Evolutionary conservation across 2,888 invertebrate genomes (phyloP).

Genomic region (Rhagophthalmus giganteus): DNA sequence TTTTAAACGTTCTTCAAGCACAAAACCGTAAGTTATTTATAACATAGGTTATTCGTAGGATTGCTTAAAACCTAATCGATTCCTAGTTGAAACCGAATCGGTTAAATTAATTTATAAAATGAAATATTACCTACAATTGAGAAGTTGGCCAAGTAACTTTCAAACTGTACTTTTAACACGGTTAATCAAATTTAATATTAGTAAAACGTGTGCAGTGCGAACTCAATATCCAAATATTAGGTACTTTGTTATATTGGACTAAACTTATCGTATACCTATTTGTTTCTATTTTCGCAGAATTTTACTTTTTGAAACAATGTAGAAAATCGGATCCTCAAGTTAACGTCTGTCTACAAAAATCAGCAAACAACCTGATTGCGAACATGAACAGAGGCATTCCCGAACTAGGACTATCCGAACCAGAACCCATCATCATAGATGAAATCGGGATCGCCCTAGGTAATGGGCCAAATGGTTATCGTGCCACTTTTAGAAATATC

Average conservation of each 20-base stretch:
- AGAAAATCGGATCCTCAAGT: constrained; percentile 70
- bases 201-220: no score
- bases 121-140: no score
- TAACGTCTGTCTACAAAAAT: constrained; percentile 72
- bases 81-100: no score
- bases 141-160: not conserved
- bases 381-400: constrained; percentile 75
- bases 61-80: no score
- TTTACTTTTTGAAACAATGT: constrained; percentile 74
- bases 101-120: no score
- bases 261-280: not conserved
- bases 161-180: not conserved
- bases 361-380: constrained; percentile 74
- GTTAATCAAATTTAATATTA: no score
- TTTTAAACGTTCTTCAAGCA: not conserved
- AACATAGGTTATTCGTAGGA: no score
- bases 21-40: constrained; percentile 8
- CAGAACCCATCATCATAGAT: constrained; percentile 81
- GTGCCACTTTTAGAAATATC: constrained; percentile 78
- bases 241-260: not conserved
- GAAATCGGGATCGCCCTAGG: constrained; percentile 80
- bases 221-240: not conserved
- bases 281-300: constrained; percentile 52
- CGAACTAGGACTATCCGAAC: constrained; percentile 70
- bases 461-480: constrained; percentile 79